These are phyloP conservation scores for Trichoplax adhaerens DNA, from an alignment of 37 sponge, comb jelly and placozoan species.

Conservation along the genomic window DNA sequence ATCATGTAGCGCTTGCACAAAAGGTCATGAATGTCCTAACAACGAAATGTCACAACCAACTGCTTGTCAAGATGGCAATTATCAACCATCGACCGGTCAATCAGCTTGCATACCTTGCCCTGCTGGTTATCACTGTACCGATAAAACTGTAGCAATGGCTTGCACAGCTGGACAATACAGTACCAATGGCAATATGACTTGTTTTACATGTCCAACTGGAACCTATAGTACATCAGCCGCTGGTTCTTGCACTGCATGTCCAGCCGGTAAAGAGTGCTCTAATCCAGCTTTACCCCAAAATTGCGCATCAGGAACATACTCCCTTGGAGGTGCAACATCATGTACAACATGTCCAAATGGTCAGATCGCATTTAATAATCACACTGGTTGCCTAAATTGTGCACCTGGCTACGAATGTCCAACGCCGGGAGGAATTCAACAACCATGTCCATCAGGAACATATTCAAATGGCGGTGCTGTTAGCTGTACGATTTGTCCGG, in stretches of 20 bases:
- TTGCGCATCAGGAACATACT: not conserved
- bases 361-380: too few relatives aligned
- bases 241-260: too few relatives aligned
- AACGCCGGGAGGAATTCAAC: not conserved
- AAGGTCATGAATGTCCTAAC: constrained; percentile 6
- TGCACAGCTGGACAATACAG: too few relatives aligned
- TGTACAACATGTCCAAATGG: constrained; percentile 9
- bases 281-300: too few relatives aligned
- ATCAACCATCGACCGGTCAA: constrained; percentile 5
- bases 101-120: constrained; percentile 11
- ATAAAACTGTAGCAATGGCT: too few relatives aligned
- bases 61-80: not conserved
- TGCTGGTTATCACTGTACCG: constrained; percentile 14
- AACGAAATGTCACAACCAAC: too few relatives aligned
- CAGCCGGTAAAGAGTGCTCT: too few relatives aligned
- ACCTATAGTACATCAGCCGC: too few relatives aligned
- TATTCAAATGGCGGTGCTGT: constrained; percentile 4
- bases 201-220: too few relatives aligned
- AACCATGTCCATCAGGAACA: constrained; percentile 9
- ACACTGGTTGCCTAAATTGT: too few relatives aligned
- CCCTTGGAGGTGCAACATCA: constrained; percentile 3
- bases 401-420: too few relatives aligned
- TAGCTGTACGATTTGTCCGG: constrained; percentile 16
- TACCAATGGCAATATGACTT: too few relatives aligned
- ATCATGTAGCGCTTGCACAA: constrained; percentile 2